A percentile compares a stretch with the other conserved stretches of the same genome.
Conservation (phyloP, 2,888 invertebrate genomes). For the Nipponacmea schrenckii region DNA sequence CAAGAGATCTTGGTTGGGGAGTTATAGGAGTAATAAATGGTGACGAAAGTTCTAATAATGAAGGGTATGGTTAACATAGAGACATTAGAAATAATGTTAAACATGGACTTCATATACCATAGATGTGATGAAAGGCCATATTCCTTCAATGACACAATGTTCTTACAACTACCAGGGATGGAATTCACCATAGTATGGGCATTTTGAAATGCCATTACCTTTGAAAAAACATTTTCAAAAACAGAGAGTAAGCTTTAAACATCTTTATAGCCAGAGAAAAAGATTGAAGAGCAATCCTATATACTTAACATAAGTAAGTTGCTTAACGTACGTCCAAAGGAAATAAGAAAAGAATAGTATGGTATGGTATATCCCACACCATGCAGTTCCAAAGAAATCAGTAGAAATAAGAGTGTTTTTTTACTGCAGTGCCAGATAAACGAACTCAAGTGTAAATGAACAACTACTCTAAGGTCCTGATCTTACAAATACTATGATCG, state of each 20-base stretch:
- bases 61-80: neutral
- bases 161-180: neutral
- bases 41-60: neutral
- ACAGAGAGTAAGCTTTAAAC: constrained; percentile 5
- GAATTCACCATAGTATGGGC: neutral
- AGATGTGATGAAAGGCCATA: too few relatives aligned
- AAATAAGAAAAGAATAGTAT: neutral
- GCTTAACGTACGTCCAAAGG: constrained; percentile 1
- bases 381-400: constrained; percentile 22
- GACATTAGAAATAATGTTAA: too few relatives aligned
- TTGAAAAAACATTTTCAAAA: constrained; percentile 3
- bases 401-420: constrained; percentile 11
- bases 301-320: too few relatives aligned
- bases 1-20: constrained; percentile 14
- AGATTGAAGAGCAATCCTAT: constrained; percentile 3
- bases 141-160: constrained; percentile 15
- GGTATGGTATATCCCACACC: constrained; percentile 24
- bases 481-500: constrained; percentile 18
- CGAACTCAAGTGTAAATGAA: constrained; percentile 12
- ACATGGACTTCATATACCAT: too few relatives aligned
- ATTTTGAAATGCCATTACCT: constrained; percentile 4
- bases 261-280: neutral
- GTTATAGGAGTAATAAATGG: constrained; percentile 5
- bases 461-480: constrained; percentile 23
- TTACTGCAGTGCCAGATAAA: constrained; percentile 15